phyloP scores from a whole-genome alignment of 2,888 invertebrate species.

The Amorpha juglandis region DNA sequence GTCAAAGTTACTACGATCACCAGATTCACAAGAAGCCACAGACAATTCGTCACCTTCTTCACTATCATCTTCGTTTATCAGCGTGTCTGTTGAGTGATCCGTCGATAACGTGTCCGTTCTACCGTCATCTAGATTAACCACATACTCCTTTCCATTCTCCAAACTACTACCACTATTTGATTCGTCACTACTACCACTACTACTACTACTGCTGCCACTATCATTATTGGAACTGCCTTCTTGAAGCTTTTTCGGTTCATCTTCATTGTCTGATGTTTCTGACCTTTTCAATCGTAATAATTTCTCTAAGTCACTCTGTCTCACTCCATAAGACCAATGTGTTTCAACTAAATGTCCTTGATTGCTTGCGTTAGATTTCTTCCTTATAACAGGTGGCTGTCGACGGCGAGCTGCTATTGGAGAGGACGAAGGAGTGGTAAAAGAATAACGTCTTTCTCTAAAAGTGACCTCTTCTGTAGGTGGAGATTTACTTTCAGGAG shows the following conservation, averaged over 20 bases:
- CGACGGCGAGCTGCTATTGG: constrained; percentile 68
- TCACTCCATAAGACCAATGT: constrained; percentile 79
- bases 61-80: constrained; percentile 75
- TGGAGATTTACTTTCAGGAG: constrained; percentile 61
- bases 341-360: constrained; percentile 65
- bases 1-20: constrained; percentile 74
- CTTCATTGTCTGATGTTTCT: constrained; percentile 72
- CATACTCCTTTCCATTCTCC: constrained; percentile 64
- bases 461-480: constrained; percentile 49
- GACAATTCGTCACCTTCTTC: constrained; percentile 69
- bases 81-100: constrained; percentile 77
- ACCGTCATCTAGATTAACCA: constrained; percentile 68
- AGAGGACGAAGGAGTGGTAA: constrained; percentile 68
- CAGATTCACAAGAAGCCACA: constrained; percentile 65
- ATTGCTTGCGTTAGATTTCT: constrained; percentile 66
- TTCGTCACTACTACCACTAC: constrained; percentile 58
- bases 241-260: constrained; percentile 54
- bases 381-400: constrained; percentile 76
- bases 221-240: constrained; percentile 42
- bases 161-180: constrained; percentile 65
- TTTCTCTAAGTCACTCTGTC: constrained; percentile 76
- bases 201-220: constrained; percentile 57
- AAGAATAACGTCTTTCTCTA: constrained; percentile 65
- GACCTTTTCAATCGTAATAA: constrained; percentile 73
- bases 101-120: constrained; percentile 71